Evolutionary conservation across 2,888 invertebrate genomes (phyloP).

Genomic region (Ichneumoninae sp.): DNA sequence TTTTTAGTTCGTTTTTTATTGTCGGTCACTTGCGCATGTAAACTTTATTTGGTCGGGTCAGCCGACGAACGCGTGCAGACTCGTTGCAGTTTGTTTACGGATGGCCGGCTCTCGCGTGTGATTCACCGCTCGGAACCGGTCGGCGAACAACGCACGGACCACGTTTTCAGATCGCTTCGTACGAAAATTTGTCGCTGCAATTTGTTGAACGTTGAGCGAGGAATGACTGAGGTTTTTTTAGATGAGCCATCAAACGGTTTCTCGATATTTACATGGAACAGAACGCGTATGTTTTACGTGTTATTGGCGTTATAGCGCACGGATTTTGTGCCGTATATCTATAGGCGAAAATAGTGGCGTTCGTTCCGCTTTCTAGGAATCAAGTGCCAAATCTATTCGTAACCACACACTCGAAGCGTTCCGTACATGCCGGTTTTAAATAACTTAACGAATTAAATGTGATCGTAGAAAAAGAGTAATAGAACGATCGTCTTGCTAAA

Average conservation of each 20-base stretch:
- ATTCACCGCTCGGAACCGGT: constrained; percentile 27
- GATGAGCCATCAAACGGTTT: neutral
- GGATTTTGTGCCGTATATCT: neutral
- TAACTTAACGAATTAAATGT: neutral
- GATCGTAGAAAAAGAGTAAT: neutral
- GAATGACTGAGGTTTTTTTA: neutral
- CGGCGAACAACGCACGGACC: constrained; percentile 8
- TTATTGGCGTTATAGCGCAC: neutral
- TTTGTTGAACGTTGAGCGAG: neutral
- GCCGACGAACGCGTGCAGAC: neutral
- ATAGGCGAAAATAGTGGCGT: neutral
- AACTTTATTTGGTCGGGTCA: neutral
- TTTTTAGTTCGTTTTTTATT: neutral
- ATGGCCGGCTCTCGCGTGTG: constrained; percentile 28
- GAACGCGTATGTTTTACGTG: neutral
- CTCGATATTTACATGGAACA: neutral
- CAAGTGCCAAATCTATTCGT: constrained; percentile 43
- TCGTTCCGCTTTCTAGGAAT: constrained; percentile 55
- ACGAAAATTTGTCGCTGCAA: neutral
- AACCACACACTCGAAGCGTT: neutral
- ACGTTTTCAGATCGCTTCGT: constrained; percentile 1
- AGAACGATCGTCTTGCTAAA: neutral
- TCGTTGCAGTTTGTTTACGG: constrained; percentile 3
- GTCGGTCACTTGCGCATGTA: neutral
- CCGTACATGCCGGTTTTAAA: neutral